These are phyloP conservation scores for Cosmia pyralina DNA, from an alignment of 2,888 invertebrate genomes.

Conservation along the genomic window DNA sequence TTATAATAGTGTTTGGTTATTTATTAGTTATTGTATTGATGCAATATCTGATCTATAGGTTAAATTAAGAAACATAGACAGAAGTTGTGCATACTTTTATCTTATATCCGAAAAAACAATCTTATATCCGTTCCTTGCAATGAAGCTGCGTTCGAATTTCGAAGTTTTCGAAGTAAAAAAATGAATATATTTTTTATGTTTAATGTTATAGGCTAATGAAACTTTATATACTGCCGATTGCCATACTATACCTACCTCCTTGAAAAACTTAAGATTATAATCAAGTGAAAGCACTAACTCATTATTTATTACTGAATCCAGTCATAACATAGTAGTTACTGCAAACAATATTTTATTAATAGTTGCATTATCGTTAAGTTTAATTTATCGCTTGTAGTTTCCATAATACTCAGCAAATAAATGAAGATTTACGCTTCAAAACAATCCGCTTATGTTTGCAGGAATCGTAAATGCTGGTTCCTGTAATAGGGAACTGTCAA, in stretches of 20 bases:
- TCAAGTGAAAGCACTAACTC: slow-evolving; percentile 1
- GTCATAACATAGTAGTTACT: slow-evolving; percentile 6
- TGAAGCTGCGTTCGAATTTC: slow-evolving; percentile 10
- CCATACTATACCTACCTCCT: not conserved
- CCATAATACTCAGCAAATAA: slow-evolving; percentile 13
- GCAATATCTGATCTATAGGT: slow-evolving; percentile 12
- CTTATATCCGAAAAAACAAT: not conserved
- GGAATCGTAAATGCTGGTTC: slow-evolving; percentile 3
- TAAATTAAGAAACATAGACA: not conserved
- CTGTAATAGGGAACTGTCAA: slow-evolving; percentile 17
- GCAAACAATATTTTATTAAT: slow-evolving; percentile 28
- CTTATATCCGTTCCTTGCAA: too few species aligned
- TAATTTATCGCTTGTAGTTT: slow-evolving; percentile 25
- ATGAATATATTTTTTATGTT: too few species aligned
- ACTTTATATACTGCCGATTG: not conserved
- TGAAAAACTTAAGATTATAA: not conserved
- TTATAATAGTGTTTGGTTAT: slow-evolving; percentile 24
- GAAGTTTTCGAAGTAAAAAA: slow-evolving; percentile 10
- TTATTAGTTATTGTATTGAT: slow-evolving; percentile 24
- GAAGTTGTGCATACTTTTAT: not conserved
- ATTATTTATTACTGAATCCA: slow-evolving; percentile 17
- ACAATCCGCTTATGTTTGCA: slow-evolving; percentile 17
- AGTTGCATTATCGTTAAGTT: slow-evolving; percentile 25
- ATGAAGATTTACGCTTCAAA: slow-evolving; percentile 22
- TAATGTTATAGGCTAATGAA: not conserved